Evolutionary conservation across 2,888 invertebrate genomes (phyloP).

Genomic region (Ichneumoninae sp.): DNA sequence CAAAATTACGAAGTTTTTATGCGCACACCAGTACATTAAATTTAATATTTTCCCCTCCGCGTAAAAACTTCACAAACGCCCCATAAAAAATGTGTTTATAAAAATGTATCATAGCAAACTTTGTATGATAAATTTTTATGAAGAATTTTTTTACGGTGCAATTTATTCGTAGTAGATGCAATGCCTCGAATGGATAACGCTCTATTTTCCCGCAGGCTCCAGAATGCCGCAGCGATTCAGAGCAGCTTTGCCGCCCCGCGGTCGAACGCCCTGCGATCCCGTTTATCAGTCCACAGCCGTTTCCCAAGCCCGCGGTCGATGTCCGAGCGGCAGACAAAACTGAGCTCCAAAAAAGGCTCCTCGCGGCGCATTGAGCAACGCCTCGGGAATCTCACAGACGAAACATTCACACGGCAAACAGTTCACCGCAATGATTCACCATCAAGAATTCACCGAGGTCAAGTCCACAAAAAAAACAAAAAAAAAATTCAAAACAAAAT

Average conservation of each 20-base stretch:
- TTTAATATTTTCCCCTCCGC: background rate
- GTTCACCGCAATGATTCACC: conserved; percentile 25
- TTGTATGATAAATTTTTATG: background rate
- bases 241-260: conserved; percentile 37
- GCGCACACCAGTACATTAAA: background rate
- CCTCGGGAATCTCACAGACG: background rate
- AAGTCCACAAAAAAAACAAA: background rate
- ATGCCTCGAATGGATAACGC: background rate
- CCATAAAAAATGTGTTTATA: background rate
- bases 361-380: background rate
- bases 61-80: background rate
- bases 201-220: conserved; percentile 23
- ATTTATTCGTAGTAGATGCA: background rate
- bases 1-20: background rate
- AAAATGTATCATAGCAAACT: background rate
- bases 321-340: background rate
- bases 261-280: conserved; percentile 32
- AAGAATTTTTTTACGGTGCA: background rate
- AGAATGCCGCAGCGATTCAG: conserved; percentile 6
- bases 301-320: background rate
- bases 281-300: background rate
- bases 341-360: background rate
- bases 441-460: conserved; percentile 2
- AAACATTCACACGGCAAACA: conserved; percentile 14
- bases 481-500: background rate